Percentiles rank a stretch among this genome's conserved stretches.
These are phyloP conservation scores for Punctoribates punctum DNA, from an alignment of 2,888 invertebrate species.

Conservation along the genomic window DNA sequence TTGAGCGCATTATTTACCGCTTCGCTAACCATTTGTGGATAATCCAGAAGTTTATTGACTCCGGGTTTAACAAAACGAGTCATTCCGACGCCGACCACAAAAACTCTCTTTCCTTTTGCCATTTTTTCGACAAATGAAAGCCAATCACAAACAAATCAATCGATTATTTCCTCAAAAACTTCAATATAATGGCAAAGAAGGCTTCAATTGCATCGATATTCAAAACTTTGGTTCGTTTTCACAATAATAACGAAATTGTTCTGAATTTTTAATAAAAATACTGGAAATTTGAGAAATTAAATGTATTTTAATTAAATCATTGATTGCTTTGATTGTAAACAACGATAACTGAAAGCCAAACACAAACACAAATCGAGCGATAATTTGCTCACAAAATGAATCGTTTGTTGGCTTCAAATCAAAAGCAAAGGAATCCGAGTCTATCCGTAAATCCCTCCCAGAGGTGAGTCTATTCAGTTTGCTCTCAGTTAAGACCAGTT, in stretches of 20 bases:
- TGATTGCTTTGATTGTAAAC: neutral
- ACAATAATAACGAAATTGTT: no score
- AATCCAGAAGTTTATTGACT: conserved; percentile 72
- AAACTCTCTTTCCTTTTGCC: conserved; percentile 59
- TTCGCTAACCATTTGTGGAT: conserved; percentile 92
- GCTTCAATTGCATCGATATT: neutral
- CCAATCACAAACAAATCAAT: neutral
- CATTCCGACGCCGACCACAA: conserved; percentile 94
- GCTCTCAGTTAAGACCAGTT: neutral
- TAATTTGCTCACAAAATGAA: neutral
- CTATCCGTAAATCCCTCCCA: conserved; percentile 15
- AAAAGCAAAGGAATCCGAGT: conserved; percentile 9
- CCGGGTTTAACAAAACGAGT: conserved; percentile 97
- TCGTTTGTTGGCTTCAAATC: conserved; percentile 14
- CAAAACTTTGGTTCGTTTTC: no score
- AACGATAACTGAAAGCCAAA: neutral
- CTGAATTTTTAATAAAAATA: no score
- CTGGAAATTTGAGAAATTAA: no score
- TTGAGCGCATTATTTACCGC: conserved; percentile 79
- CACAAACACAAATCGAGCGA: neutral
- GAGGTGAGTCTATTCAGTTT: conserved; percentile 18
- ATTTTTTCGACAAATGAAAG: neutral
- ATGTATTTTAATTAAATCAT: no score
- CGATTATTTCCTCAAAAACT: neutral
- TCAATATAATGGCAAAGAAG: neutral